These are phyloP conservation scores for Cydia splendana DNA, from an alignment of 1,140 invertebrate species.

Conservation along the genomic window DNA sequence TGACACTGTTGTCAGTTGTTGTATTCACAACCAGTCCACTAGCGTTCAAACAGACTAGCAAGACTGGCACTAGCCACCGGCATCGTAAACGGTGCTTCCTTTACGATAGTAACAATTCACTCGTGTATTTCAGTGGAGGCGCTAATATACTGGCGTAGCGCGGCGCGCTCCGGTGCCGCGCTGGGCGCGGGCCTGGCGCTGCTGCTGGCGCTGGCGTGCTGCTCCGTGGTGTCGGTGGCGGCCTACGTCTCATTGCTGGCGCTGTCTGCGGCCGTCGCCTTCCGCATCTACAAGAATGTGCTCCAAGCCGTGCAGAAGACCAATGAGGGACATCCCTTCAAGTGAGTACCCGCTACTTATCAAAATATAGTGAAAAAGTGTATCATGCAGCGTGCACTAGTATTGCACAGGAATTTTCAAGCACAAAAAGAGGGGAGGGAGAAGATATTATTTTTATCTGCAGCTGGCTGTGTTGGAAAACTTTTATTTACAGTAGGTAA, in stretches of 20 bases:
- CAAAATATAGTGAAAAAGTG: background rate
- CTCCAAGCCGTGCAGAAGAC: slow-evolving; percentile 98
- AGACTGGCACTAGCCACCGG: too few relatives aligned
- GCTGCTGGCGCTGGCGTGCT: slow-evolving; percentile 94
- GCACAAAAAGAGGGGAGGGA: too few relatives aligned
- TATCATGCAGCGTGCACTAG: too few relatives aligned
- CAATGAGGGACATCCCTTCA: slow-evolving; percentile 98
- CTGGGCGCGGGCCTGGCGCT: slow-evolving; percentile 92
- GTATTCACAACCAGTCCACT: background rate
- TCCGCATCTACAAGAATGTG: slow-evolving; percentile 97
- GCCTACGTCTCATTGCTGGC: slow-evolving; percentile 93
- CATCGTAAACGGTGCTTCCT: background rate
- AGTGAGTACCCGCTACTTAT: slow-evolving; percentile 82
- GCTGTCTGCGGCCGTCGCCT: slow-evolving; percentile 91
- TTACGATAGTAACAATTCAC: background rate
- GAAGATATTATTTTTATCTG: too few relatives aligned
- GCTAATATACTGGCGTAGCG: slow-evolving; percentile 97
- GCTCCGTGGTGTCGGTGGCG: slow-evolving; percentile 97
- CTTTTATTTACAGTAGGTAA: too few relatives aligned
- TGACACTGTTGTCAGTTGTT: too few relatives aligned
- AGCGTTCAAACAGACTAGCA: too few relatives aligned
- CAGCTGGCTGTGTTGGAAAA: too few relatives aligned
- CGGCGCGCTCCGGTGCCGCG: slow-evolving; percentile 95
- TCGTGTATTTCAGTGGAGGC: slow-evolving; percentile 90
- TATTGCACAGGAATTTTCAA: too few relatives aligned